Percentiles rank a stretch among this genome's conserved stretches.
phyloP scores from a whole-genome alignment of 2,113 vertebrate species.

The Indicator maculatus region DNA sequence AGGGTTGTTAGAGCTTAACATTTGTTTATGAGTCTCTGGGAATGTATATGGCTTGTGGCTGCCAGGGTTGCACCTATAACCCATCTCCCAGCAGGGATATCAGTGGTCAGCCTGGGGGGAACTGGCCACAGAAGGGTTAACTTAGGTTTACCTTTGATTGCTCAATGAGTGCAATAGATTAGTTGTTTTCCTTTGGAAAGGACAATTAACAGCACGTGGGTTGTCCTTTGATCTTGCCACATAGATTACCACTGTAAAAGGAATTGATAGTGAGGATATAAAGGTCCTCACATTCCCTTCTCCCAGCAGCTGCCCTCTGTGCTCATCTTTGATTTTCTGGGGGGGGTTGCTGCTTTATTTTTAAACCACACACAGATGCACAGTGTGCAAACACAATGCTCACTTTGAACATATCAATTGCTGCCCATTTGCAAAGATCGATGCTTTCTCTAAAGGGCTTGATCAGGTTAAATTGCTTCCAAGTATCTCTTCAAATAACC shows the following conservation, averaged over 20 bases:
- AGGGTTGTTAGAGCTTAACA: background rate
- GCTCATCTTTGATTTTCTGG: background rate
- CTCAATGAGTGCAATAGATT: background rate
- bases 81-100: background rate
- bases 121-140: background rate
- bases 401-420: background rate
- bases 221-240: background rate
- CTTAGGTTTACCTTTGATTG: background rate
- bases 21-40: background rate
- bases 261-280: background rate
- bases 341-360: background rate
- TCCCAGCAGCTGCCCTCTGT: background rate
- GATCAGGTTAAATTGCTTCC: background rate
- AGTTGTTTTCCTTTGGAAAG: constrained; percentile 9
- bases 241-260: constrained; percentile 12
- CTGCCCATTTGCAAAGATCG: background rate
- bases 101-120: background rate
- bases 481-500: background rate
- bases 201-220: background rate
- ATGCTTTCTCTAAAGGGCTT: background rate
- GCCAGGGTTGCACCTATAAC: background rate
- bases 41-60: background rate
- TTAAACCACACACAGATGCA: background rate
- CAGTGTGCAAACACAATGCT: background rate
- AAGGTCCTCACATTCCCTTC: constrained; percentile 30